phyloP scores from a whole-genome alignment of 2,113 vertebrate genomes.

The Herpetotheres cachinnans region DNA sequence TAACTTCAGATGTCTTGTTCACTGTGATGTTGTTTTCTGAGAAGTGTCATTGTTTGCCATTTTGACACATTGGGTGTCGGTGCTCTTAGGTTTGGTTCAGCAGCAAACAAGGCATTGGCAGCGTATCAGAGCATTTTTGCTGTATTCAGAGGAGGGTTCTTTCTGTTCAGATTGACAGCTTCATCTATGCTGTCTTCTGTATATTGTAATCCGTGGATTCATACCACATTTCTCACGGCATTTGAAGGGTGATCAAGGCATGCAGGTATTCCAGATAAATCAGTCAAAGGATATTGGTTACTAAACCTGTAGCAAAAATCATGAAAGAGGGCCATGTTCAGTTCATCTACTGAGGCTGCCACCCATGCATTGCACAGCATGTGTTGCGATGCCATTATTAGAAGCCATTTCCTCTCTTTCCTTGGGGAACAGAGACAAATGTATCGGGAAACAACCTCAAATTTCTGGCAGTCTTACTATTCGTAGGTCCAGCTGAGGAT shows the following conservation, averaged over 20 bases:
- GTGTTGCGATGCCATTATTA: fast-evolving
- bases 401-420: neutral
- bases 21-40: neutral
- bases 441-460: neutral
- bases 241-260: neutral
- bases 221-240: neutral
- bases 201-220: neutral
- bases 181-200: neutral
- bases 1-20: neutral
- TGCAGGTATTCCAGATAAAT: neutral
- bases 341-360: neutral
- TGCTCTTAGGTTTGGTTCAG: neutral
- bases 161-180: neutral
- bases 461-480: neutral
- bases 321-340: fast-evolving
- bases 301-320: neutral
- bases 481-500: neutral
- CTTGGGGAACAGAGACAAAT: neutral
- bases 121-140: neutral
- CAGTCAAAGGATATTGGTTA: neutral
- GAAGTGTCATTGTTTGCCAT: neutral
- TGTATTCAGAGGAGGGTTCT: neutral
- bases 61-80: neutral
- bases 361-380: fast-evolving
- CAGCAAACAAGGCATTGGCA: neutral